Evolutionary conservation across 2,113 vertebrate species (phyloP).

Genomic region (Hylia prasina): DNA sequence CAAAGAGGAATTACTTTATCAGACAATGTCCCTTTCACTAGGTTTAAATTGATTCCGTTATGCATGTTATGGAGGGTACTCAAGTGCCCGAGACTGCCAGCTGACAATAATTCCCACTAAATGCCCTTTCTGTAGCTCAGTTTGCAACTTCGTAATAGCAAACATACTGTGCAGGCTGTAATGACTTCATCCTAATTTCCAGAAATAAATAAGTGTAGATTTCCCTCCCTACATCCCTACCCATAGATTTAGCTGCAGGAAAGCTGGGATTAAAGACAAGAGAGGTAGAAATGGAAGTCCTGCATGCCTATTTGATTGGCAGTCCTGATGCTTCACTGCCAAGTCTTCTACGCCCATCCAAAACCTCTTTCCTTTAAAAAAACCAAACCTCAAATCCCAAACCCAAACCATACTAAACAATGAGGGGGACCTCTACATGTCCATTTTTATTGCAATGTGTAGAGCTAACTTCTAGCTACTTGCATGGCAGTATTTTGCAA

Average conservation of each 20-base stretch:
- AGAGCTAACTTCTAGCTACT: background rate
- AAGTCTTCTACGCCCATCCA: background rate
- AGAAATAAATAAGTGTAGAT: background rate
- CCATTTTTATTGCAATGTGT: background rate
- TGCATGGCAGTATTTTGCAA: background rate
- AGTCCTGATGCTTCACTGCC: background rate
- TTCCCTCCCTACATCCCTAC: background rate
- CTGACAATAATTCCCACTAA: constrained; percentile 47
- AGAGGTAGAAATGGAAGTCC: background rate
- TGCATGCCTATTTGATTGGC: background rate
- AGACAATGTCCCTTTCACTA: constrained; percentile 70
- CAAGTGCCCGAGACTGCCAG: constrained; percentile 47
- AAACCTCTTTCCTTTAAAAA: background rate
- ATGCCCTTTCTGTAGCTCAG: constrained; percentile 8
- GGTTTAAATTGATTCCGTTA: constrained; percentile 61
- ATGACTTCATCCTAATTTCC: constrained; percentile 8
- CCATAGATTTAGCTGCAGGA: background rate
- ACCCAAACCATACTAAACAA: background rate
- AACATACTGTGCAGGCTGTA: background rate
- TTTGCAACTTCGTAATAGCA: constrained; percentile 18
- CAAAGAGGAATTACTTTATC: constrained; percentile 78
- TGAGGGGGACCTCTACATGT: background rate
- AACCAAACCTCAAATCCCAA: background rate
- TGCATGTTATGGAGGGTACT: constrained; percentile 49
- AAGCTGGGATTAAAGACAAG: background rate